Base-by-base conservation (phyloP, 2,797 vertebrate species). In the Manis crassicaudata region DNA sequence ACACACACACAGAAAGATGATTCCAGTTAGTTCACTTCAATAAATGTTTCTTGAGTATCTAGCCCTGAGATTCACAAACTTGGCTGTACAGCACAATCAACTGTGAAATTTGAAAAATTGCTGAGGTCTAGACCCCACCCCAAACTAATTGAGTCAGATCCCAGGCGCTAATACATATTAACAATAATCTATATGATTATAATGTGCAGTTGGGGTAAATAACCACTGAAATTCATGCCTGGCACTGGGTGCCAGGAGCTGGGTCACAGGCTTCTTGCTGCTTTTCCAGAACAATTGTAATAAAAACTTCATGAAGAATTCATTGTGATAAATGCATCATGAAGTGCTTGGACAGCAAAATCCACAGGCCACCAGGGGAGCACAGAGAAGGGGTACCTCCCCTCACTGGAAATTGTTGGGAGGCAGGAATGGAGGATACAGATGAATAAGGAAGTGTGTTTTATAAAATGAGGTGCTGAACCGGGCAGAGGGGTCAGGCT, bases 101-200 rank as follows among this genome's bases (percentile, higher is more conserved):
- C 46, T 88, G 11, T 56, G 25, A 76, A 29, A 93, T 60, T 50
- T 81, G 40, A 84, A 88, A 97, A 79, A 65, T 27, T 75, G 10
- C 67, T 27, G 4, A 86, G 27, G 20, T 80, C 43, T 75, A 10
- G 43, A 29, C 27, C 68, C 32, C 37, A 40, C n/a, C 70, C 17
- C 73, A 88, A 95, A 52, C 25, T 50, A 80, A 46, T 0, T 43
- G 76, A 89, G 43, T 46, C 56, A 43, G n/a, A 63, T 73, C 46
- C 60, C 58, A 54, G 35, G 20, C 29, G 50, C 46, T 32, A 18
- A 5, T 17, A 32, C 84, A 11, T 18, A 40, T 63, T 73, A 54
- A 81, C 6, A 80, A 50, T 14, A 46, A 79, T 9, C 8, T 75
- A 27, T 27, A 27, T 63, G 58, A 94, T 88, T 46, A 56, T 72